A percentile compares a stretch with the other conserved stretches of the same genome.
phyloP scores from a whole-genome alignment of 2,888 invertebrate species.

The Ischnura elegans region DNA sequence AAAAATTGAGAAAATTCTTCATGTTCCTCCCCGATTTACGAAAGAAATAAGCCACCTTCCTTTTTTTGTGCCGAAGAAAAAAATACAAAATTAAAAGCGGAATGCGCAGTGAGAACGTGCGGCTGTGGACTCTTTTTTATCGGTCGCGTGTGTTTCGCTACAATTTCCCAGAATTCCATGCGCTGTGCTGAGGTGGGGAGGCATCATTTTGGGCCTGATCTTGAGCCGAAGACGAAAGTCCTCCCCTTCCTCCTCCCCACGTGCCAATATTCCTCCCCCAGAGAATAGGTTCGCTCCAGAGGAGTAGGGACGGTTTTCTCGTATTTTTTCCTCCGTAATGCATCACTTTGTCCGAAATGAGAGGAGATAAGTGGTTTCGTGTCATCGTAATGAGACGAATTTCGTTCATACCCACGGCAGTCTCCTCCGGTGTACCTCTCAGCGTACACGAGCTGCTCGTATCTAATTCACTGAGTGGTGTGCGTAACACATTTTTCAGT shows the following conservation, averaged over 20 bases:
- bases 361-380: slow-evolving; percentile 16
- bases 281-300: not conserved
- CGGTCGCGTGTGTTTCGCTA: slow-evolving; percentile 9
- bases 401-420: not conserved
- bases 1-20: not conserved
- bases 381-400: slow-evolving; percentile 33
- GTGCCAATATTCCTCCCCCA: not conserved
- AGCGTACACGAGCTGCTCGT: too few species aligned
- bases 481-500: too few species aligned
- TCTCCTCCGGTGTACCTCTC: too few species aligned
- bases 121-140: not conserved
- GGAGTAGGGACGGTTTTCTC: not conserved
- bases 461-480: too few species aligned
- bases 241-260: too few species aligned
- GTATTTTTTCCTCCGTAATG: not conserved
- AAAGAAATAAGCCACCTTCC: not conserved
- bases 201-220: not conserved
- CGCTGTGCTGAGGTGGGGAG: not conserved
- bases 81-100: not conserved
- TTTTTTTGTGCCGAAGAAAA: not conserved
- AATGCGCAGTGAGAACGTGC: not conserved
- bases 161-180: not conserved
- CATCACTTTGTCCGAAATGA: not conserved
- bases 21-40: not conserved
- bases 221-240: not conserved